Conservation (phyloP, 2,888 invertebrate species). For the Trissolcus brochymenae region DNA sequence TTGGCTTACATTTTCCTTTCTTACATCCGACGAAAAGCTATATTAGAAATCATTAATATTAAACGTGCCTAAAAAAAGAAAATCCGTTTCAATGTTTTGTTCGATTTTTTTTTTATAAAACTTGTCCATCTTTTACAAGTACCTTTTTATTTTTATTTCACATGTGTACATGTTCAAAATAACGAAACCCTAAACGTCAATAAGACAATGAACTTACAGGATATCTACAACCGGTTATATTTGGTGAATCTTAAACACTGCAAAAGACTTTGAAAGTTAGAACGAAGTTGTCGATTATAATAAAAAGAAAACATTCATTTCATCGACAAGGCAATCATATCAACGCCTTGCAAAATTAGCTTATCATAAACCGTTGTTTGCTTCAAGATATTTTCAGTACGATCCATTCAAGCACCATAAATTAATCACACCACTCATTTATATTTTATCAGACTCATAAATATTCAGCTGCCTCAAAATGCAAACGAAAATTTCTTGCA, state of each 20-base stretch:
- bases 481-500: slow-evolving; percentile 11
- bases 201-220: background rate
- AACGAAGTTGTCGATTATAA: slow-evolving; percentile 5
- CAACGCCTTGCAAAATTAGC: background rate
- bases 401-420: slow-evolving; percentile 14
- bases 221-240: slow-evolving; percentile 11
- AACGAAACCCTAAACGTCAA: background rate
- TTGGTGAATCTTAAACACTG: slow-evolving; percentile 17
- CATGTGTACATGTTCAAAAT: slow-evolving; percentile 15
- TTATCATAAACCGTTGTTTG: background rate
- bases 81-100: too few species aligned
- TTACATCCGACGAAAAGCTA: too few species aligned
- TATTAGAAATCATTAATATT: too few species aligned
- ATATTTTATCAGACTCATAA: slow-evolving; percentile 24
- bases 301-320: background rate
- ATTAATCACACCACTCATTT: slow-evolving; percentile 45
- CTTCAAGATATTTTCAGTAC: slow-evolving; percentile 14
- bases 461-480: slow-evolving; percentile 28
- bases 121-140: background rate
- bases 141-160: slow-evolving; percentile 9
- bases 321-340: background rate
- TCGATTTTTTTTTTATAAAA: background rate
- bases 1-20: too few species aligned
- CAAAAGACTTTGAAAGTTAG: background rate
- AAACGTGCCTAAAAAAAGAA: too few species aligned